Evolutionary conservation across 2,888 invertebrate genomes (phyloP).

Genomic region (Cephus sareptanus): DNA sequence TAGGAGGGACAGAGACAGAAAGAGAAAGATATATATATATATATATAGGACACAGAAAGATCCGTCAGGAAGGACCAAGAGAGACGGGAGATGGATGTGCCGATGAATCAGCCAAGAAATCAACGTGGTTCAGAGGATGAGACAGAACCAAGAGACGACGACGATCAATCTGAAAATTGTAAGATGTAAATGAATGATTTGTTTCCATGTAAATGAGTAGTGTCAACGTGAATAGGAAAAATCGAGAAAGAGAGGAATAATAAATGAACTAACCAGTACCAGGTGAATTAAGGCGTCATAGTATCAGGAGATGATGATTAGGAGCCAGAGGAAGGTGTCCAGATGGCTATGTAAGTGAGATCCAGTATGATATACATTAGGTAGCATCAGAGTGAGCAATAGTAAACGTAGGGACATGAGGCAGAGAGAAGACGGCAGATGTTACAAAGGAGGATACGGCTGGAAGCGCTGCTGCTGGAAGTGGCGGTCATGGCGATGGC

Average conservation of each 20-base stretch:
- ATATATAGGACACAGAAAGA: conserved; percentile 12
- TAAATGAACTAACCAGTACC: neutral
- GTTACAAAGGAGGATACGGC: neutral
- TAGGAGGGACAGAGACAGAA: conserved; percentile 10
- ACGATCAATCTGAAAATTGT: neutral
- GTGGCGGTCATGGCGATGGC: neutral
- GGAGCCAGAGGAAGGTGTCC: neutral
- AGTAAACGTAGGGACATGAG: neutral
- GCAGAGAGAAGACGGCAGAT: neutral
- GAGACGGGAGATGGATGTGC: conserved; percentile 5
- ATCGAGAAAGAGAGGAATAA: neutral
- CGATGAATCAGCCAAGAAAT: neutral
- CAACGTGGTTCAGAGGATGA: neutral
- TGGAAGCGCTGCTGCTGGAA: neutral
- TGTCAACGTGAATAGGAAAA: neutral
- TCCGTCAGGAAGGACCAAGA: conserved; percentile 11
- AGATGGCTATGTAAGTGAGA: neutral
- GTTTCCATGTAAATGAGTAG: neutral
- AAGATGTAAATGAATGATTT: neutral
- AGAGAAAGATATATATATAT: neutral
- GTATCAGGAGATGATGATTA: neutral
- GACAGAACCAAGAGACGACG: neutral
- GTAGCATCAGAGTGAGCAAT: neutral
- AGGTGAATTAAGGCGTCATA: neutral
- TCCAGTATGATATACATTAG: neutral